These are phyloP conservation scores for Actenoides lindsayi DNA, from an alignment of 2,113 vertebrate species.

Conservation along the genomic window DNA sequence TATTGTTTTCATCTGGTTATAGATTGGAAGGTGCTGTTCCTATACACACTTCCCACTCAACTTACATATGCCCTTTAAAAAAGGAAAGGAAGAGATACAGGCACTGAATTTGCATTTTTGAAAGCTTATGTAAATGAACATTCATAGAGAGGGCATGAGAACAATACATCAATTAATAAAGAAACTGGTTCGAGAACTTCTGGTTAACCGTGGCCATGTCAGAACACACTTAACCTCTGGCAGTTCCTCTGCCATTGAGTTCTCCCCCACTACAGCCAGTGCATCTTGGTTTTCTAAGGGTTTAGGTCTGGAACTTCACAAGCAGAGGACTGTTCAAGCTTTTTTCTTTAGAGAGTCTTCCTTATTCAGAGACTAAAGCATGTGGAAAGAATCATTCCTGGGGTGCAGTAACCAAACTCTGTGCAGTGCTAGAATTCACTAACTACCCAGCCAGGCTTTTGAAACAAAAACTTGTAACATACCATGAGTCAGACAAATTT, in stretches of 20 bases:
- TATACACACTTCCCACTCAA: neutral
- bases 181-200: neutral
- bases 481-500: neutral
- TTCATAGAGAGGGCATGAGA: neutral
- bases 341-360: neutral
- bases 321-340: fast-evolving
- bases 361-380: neutral
- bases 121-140: neutral
- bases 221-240: neutral
- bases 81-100: neutral
- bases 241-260: neutral
- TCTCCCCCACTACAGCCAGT: neutral
- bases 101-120: neutral
- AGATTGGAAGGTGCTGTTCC: neutral
- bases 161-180: neutral
- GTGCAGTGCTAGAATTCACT: neutral
- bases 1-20: neutral
- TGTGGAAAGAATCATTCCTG: neutral
- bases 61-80: neutral
- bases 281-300: neutral
- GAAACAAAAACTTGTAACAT: neutral
- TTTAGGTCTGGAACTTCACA: neutral
- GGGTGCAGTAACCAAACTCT: neutral
- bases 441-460: neutral
- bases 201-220: neutral